Evolutionary conservation across 2,888 invertebrate species (phyloP), one percentile per base, ranked within the genome.

Genomic region (Agonopterix heracliana): DNA sequence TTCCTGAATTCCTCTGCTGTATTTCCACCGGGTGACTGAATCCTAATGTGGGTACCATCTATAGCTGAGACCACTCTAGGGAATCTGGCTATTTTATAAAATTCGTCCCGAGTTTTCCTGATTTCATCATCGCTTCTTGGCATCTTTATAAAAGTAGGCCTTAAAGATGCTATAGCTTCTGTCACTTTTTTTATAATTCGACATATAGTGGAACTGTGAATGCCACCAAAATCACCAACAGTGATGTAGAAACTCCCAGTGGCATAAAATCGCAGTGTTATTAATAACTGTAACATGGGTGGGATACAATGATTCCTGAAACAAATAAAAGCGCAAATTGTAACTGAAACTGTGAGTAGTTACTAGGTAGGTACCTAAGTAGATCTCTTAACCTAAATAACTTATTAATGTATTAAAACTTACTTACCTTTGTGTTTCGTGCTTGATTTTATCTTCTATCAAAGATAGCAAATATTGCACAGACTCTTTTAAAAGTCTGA

Each of bases 41-140:
- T 49, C 10, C 42, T 38, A 36, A 52, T 48, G 34, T 54, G 51
- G 2, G 56, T 54, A 42, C 54, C 50, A 42, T 52, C 54, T 26
- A 56, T 26, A 36, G 55, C 52, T n/a, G 45, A 44, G 12, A 52
- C 46, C 38, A 54, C 52, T 45, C 40, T 47, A 38, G 54, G 54
- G 42, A 56, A 56, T 45, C 12, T 48, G 10, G 54, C 49, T 10
- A 56, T 56, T n/a, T 48, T 38, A 38, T 51, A 51, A 44, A 56
- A 56, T 5, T 50, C 47, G n/a, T 44, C 14, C 12, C 46, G 48
- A 11, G 45, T 34, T 36, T 35, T 49, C 41, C 43, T 50, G 17
- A 51, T 44, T 12, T 57, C 53, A 38, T 42, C 44, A 10, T 17
- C 45, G 44, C 41, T 54, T 38, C 46, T 17, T 34, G 56, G 53